phyloP scores from a whole-genome alignment of 2,888 invertebrate species.

The Ophraella communa region DNA sequence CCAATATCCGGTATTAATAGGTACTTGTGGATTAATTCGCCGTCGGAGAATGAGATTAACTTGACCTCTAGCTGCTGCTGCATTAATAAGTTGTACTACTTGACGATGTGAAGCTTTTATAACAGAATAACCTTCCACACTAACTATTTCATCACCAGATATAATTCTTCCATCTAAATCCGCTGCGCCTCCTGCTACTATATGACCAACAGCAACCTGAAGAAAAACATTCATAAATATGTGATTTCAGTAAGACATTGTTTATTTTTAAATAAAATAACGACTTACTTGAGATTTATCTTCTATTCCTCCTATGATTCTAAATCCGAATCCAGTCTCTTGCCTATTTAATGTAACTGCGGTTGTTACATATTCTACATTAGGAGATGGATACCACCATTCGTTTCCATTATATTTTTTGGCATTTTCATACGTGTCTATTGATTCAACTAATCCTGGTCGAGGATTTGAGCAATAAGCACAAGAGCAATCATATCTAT shows the following conservation, averaged over 20 bases:
- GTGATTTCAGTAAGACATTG: no score
- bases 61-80: conserved; percentile 85
- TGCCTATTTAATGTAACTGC: conserved; percentile 83
- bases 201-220: conserved; percentile 92
- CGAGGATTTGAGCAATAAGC: conserved; percentile 53
- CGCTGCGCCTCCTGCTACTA: conserved; percentile 95
- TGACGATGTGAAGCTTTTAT: conserved; percentile 87
- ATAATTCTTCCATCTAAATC: conserved; percentile 88
- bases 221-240: conserved; percentile 13
- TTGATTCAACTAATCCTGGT: conserved; percentile 35
- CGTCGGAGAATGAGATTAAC: conserved; percentile 76
- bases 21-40: conserved; percentile 50
- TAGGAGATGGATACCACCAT: conserved; percentile 48
- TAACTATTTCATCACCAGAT: conserved; percentile 92
- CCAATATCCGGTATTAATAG: conserved; percentile 46
- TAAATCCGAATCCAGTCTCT: conserved; percentile 95
- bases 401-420: conserved; percentile 47
- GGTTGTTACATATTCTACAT: conserved; percentile 54
- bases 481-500: conserved; percentile 57
- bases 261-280: conserved; percentile 51
- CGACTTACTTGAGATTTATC: conserved; percentile 86
- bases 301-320: conserved; percentile 97
- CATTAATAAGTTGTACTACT: conserved; percentile 91
- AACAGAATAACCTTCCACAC: conserved; percentile 79
- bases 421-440: conserved; percentile 42